phyloP scores from a whole-genome alignment of 2,797 vertebrate species.

The Mus spretus region DNA sequence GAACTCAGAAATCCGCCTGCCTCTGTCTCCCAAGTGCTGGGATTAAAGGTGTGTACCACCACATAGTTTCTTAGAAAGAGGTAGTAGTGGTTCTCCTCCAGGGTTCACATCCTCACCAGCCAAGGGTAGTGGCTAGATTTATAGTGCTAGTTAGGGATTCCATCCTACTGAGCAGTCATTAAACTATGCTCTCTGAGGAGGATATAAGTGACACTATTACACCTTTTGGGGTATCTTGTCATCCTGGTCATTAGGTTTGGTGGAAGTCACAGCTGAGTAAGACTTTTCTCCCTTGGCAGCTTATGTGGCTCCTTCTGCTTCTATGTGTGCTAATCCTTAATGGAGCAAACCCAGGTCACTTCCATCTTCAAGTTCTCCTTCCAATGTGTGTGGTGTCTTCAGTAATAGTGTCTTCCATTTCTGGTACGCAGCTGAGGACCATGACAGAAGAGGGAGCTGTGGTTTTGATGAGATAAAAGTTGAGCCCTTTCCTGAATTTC shows the following conservation, averaged over 20 bases:
- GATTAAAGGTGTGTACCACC: too few relatives aligned
- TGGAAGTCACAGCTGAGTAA: background rate
- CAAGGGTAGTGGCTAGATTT: background rate
- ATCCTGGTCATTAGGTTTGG: background rate
- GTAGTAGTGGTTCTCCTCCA: background rate
- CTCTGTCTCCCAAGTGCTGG: too few relatives aligned
- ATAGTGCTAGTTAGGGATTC: background rate
- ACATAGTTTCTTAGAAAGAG: background rate
- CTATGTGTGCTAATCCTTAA: background rate
- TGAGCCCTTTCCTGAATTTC: conserved; percentile 40
- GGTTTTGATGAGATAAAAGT: conserved; percentile 33
- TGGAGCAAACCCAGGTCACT: background rate
- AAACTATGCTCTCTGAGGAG: background rate
- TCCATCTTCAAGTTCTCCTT: background rate
- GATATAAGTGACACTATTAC: background rate
- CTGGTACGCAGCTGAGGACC: background rate
- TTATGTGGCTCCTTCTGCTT: background rate
- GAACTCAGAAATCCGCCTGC: too few relatives aligned
- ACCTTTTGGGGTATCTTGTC: background rate
- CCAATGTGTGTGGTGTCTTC: background rate
- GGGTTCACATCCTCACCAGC: background rate
- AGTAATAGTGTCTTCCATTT: background rate
- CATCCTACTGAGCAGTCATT: background rate
- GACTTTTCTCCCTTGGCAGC: background rate
- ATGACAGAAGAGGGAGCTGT: background rate